Evolutionary conservation across 2,888 invertebrate species (phyloP), one percentile per base, ranked within the genome.

Genomic region (Drosophila helvetica): DNA sequence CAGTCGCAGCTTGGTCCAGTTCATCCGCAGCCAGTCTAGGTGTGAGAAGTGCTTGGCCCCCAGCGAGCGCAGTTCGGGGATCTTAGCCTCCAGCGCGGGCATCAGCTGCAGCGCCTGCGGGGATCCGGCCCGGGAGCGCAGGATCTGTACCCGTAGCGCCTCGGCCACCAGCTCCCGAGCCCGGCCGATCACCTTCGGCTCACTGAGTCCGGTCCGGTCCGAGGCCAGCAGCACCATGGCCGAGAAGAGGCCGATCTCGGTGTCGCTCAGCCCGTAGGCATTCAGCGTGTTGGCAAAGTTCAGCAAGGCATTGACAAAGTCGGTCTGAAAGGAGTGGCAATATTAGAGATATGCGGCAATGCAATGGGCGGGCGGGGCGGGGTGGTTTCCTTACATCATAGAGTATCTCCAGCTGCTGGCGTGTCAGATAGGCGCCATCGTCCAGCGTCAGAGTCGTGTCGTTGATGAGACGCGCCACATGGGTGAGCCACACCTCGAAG

Each of bases 401-500:
- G 93, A 97, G 95, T 77, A 95, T 93, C 89, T 96, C 96, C 88
- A 99, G 93, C 90, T 99, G 98, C 79, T 95, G 95, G 85, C 95
- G 94, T 45, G 95, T 95, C 86, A 99, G 94, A 80, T 95, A 95
- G 53, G 96, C 96, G 46, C 98, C 98, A 91, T 99, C 98, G 79
- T 97, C 96, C 91, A 98, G 97, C 69, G 97, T 96, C 91, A 99
- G 93, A 78, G 95, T 94, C 56, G 95, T 93, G 68, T 95, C 94
- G 45, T 95, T 95, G 47, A 96, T 96, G 92, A 97, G 94, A 76
- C 96, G 94, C 10, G 97, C 94, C 75, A 96, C 95, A 89, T 98
- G 96, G 53, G 96, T 95, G 78, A 98, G 93, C 98, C 98, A 99
- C 74, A 98, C 95, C 93, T 99, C 99, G 92, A 98, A 98, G 93